Evolutionary conservation across 2,888 invertebrate genomes (phyloP).

Genomic region (Xestoiulus laeticollis): DNA sequence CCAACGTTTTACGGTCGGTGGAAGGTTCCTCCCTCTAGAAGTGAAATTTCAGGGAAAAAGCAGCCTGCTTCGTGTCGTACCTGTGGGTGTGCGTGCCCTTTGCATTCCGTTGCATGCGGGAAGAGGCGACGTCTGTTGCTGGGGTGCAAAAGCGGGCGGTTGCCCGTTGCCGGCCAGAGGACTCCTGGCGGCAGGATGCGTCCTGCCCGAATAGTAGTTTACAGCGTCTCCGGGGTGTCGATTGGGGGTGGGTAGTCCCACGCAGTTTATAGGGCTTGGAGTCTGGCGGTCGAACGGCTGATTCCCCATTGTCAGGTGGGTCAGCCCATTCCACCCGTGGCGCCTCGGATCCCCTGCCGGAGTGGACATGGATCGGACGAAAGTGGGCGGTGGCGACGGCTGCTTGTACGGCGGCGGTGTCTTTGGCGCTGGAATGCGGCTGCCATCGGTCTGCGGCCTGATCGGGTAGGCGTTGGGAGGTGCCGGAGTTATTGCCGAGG

Average conservation of each 20-base stretch:
- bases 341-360: background rate
- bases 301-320: background rate
- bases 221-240: background rate
- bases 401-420: conserved; percentile 16
- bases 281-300: background rate
- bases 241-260: background rate
- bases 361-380: background rate
- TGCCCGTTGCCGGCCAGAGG: background rate
- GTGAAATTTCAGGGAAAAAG: background rate
- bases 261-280: background rate
- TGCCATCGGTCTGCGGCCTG: background rate
- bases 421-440: background rate
- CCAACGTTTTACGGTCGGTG: background rate
- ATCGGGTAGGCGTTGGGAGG: background rate
- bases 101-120: conserved; percentile 41
- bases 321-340: background rate
- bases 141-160: background rate
- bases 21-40: no score
- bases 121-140: background rate
- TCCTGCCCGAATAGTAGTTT: background rate
- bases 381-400: background rate
- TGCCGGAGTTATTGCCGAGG: background rate
- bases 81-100: conserved; percentile 45
- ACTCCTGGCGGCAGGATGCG: background rate
- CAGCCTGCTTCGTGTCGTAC: conserved; percentile 22